These are phyloP conservation scores for Amblyornis subalaris DNA, from an alignment of 2,113 vertebrate genomes.

Conservation along the genomic window DNA sequence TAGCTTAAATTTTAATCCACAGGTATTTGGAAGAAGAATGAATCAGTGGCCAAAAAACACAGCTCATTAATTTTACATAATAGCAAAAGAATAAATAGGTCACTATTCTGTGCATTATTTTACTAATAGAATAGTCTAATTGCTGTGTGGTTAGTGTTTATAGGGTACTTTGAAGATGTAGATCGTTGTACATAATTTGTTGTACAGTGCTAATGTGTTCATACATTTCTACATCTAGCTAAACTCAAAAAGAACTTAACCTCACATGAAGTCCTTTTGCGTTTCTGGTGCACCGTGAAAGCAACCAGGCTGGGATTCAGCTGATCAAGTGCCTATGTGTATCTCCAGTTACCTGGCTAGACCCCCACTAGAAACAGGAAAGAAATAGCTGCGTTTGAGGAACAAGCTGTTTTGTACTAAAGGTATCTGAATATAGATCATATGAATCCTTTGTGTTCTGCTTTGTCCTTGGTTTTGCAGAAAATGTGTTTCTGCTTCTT, in stretches of 20 bases:
- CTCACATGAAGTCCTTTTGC: not conserved
- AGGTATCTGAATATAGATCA: not conserved
- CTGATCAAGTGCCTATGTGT: not conserved
- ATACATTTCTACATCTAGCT: not conserved
- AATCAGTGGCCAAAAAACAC: not conserved
- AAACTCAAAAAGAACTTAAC: not conserved
- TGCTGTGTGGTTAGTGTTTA: not conserved
- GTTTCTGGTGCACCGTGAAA: not conserved
- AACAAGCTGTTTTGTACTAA: not conserved
- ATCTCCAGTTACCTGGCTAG: not conserved
- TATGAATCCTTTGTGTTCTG: not conserved
- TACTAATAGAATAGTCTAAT: not conserved
- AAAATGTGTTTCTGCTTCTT: not conserved
- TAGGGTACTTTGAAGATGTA: not conserved
- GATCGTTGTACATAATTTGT: not conserved
- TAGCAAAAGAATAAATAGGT: conserved; percentile 19
- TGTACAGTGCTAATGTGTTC: not conserved
- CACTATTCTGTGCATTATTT: conserved; percentile 5
- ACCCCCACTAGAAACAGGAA: not conserved
- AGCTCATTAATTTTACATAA: conserved; percentile 21
- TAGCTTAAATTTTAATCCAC: conserved; percentile 39
- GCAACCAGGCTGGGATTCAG: not conserved
- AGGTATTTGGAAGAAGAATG: conserved; percentile 11
- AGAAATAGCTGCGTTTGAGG: not conserved
- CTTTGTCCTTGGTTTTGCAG: not conserved